Evolutionary conservation across 2,113 vertebrate genomes (phyloP).

Genomic region (Turdus rufiventris): DNA sequence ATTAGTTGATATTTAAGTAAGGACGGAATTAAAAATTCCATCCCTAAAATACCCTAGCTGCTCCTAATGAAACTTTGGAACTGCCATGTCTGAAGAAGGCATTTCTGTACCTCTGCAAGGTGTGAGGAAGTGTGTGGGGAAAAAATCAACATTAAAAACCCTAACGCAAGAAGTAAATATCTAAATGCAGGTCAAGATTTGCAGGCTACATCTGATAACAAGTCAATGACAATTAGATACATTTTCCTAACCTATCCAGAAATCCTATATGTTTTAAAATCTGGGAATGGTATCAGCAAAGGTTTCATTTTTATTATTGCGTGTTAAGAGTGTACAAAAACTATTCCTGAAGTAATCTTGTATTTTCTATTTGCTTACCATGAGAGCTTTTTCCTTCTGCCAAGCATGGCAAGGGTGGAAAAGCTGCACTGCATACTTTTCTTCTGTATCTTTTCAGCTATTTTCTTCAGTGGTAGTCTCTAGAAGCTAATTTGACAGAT

Average conservation of each 20-base stretch:
- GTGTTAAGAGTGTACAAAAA: not conserved
- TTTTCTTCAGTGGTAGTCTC: not conserved
- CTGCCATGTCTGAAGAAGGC: not conserved
- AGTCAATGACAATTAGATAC: not conserved
- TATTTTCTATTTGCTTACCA: not conserved
- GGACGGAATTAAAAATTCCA: not conserved
- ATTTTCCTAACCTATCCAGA: not conserved
- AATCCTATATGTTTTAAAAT: not conserved
- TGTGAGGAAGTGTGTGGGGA: accelerated
- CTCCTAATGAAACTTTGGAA: not conserved
- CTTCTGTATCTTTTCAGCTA: not conserved
- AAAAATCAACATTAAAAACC: not conserved
- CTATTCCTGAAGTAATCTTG: not conserved
- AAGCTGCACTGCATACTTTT: not conserved
- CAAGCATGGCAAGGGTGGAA: not conserved
- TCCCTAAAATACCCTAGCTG: not conserved
- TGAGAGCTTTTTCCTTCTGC: not conserved
- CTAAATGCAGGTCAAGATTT: not conserved
- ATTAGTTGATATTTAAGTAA: not conserved
- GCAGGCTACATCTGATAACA: not conserved
- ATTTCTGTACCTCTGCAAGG: not conserved
- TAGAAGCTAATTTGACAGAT: not conserved
- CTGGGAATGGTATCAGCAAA: not conserved
- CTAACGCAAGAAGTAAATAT: not conserved
- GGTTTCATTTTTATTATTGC: not conserved